Evolutionary conservation across 2,113 vertebrate genomes (phyloP).

Genomic region (Anthoscopus minutus): DNA sequence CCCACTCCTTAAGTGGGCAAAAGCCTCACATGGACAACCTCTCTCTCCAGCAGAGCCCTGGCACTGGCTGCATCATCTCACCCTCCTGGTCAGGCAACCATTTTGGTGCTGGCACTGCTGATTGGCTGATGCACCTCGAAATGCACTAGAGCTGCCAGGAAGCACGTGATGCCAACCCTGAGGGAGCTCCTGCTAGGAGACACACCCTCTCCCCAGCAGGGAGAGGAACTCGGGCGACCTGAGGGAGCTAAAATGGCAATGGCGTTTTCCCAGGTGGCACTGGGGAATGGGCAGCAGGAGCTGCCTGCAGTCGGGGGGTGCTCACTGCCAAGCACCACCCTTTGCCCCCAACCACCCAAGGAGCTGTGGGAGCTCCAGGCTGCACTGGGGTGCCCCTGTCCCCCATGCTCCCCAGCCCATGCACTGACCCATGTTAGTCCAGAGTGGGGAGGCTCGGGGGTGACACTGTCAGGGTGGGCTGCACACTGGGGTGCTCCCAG

Average conservation of each 20-base stretch:
- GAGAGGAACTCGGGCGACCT: not conserved
- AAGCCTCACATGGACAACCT: not conserved
- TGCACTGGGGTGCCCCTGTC: not conserved
- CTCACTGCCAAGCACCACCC: not conserved
- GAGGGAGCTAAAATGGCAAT: fast-evolving
- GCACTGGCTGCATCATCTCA: not conserved
- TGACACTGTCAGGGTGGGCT: slow-evolving; percentile 44
- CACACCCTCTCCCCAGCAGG: not conserved
- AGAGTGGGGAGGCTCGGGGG: not conserved
- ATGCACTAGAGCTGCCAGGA: fast-evolving
- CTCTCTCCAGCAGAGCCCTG: not conserved
- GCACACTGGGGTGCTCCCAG: not conserved
- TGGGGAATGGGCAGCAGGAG: not conserved
- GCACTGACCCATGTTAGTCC: not conserved
- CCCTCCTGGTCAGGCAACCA: fast-evolving
- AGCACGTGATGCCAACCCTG: not conserved
- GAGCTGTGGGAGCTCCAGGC: not conserved
- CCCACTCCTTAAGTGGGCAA: fast-evolving
- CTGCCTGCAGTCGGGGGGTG: fast-evolving
- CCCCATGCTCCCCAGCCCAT: not conserved
- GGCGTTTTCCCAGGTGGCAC: not conserved
- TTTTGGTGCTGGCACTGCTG: fast-evolving
- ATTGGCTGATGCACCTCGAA: fast-evolving
- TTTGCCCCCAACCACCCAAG: not conserved
- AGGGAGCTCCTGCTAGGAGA: not conserved